Evolutionary conservation across 2,113 vertebrate species (phyloP), one percentile per base, ranked within the genome.

Genomic region (Irena cyanogastra): DNA sequence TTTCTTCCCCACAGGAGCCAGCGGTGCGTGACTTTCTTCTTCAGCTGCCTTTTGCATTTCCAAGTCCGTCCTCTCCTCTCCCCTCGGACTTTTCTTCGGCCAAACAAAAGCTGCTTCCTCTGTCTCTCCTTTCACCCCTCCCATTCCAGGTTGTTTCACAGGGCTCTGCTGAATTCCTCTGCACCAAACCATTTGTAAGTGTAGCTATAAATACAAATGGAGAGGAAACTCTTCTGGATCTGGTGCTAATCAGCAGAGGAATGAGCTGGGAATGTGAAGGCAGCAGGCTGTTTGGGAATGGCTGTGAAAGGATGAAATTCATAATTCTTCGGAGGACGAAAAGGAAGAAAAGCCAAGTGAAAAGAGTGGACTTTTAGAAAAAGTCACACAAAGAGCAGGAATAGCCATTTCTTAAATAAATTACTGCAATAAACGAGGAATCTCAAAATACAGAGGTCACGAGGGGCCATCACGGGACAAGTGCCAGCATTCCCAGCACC

Each of bases 391-490:
- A 37, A 69, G 68, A 52, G 10, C 23, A 57, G 52, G n/a, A 49
- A 17, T 4, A 78, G 19, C 6, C n/a, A 16, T 42, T 57, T 31
- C n/a, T 76, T 31, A 80, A 91, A 49, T 14, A 53, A 63, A 49
- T 66, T 1, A 11, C 37, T 47, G 49, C 20, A 61, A 33, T 19
- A 4, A 77, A 42, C 7, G 26, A 64, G 17, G 1, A 9, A 11
- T 18, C 50, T 65, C 33, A 20, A 72, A 75, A 17, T 3, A 7
- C 26, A 65, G 6, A 6, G 41, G 42, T 28, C 20, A 15, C 20
- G 0, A 5, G 23, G 35, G 56, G 2, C 28, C 20, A 12, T 4
- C 50, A 10, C 0, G 1, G 70, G 81, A 23, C 45, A 19, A 49
- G 50, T 8, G 47, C 26, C 71, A 47, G 41, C 1, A 1, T 17